Conservation (phyloP, 2,888 invertebrate genomes). For the Microdon myrmicae region DNA sequence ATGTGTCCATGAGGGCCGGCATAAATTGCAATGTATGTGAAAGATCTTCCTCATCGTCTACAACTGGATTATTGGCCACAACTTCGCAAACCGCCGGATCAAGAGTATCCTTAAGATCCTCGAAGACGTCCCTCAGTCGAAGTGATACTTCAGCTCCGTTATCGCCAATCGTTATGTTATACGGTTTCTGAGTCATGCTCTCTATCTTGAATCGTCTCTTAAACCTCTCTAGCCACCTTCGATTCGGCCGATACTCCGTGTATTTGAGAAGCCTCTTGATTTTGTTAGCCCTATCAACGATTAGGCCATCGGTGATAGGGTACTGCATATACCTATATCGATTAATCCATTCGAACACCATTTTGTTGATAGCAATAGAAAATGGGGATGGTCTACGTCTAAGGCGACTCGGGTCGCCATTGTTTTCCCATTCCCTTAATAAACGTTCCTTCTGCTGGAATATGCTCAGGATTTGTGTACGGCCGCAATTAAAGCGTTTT, state of each 20-base stretch:
- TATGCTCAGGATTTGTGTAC: slow-evolving; percentile 41
- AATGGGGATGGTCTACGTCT: slow-evolving; percentile 31
- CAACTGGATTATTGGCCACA: neutral
- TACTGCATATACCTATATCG: slow-evolving; percentile 11
- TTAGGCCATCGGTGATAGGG: slow-evolving; percentile 14
- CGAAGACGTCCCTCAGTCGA: slow-evolving; percentile 21
- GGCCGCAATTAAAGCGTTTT: slow-evolving; percentile 28
- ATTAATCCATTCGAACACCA: slow-evolving; percentile 29
- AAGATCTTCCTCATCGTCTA: too few species aligned
- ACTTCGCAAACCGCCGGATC: neutral
- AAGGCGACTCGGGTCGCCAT: slow-evolving; percentile 31
- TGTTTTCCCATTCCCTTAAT: slow-evolving; percentile 29
- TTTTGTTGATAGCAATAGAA: slow-evolving; percentile 26
- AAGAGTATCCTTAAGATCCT: slow-evolving; percentile 23
- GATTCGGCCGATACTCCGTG: slow-evolving; percentile 32
- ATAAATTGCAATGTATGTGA: too few species aligned
- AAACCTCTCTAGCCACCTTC: slow-evolving; percentile 35
- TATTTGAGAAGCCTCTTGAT: slow-evolving; percentile 33
- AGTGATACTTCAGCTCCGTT: slow-evolving; percentile 10
- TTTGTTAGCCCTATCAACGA: slow-evolving; percentile 26
- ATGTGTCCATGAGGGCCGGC: too few species aligned
- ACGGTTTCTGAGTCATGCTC: neutral
- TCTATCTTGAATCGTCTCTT: slow-evolving; percentile 25
- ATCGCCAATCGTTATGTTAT: neutral
- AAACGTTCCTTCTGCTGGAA: slow-evolving; percentile 37